Percentiles rank a stretch among this genome's conserved stretches.
Conservation (phyloP, 2,888 invertebrate genomes). For the Ptychoptera contaminata region DNA sequence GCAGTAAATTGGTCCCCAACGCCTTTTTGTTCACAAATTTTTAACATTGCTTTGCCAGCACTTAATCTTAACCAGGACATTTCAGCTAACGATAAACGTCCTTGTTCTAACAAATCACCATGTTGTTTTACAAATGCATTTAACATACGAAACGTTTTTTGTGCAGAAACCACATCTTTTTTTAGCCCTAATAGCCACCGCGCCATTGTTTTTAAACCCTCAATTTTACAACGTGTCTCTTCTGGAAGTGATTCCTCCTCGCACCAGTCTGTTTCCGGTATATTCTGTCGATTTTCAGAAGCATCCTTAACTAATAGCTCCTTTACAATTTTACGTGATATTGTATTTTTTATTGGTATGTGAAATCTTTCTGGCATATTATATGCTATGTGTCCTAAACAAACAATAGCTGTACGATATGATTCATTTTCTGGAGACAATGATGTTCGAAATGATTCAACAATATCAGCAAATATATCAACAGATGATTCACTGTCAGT, state of each 20-base stretch:
- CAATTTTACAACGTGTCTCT: constrained; percentile 83
- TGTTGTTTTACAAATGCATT: constrained; percentile 87
- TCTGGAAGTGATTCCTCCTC: constrained; percentile 72
- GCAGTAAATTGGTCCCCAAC: constrained; percentile 89
- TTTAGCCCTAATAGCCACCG: constrained; percentile 88
- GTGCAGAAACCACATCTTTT: constrained; percentile 71
- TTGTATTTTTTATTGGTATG: constrained; percentile 82
- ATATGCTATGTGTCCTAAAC: constrained; percentile 86
- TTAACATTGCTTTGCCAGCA: constrained; percentile 90
- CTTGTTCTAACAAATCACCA: constrained; percentile 66
- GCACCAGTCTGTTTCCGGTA: constrained; percentile 48
- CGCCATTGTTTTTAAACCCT: constrained; percentile 92
- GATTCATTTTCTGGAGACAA: constrained; percentile 58
- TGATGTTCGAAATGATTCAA: constrained; percentile 63
- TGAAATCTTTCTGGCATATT: constrained; percentile 82
- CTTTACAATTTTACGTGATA: constrained; percentile 89
- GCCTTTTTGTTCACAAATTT: constrained; percentile 91
- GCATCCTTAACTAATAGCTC: constrained; percentile 77
- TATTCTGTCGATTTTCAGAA: constrained; percentile 34
- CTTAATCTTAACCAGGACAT: constrained; percentile 85
- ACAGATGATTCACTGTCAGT: constrained; percentile 18
- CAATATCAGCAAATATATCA: constrained; percentile 67
- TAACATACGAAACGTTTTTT: constrained; percentile 88
- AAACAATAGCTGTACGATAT: constrained; percentile 87
- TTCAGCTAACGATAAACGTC: constrained; percentile 64